Evolutionary conservation across 2,888 invertebrate genomes (phyloP).

Genomic region (Glomeris marginata): DNA sequence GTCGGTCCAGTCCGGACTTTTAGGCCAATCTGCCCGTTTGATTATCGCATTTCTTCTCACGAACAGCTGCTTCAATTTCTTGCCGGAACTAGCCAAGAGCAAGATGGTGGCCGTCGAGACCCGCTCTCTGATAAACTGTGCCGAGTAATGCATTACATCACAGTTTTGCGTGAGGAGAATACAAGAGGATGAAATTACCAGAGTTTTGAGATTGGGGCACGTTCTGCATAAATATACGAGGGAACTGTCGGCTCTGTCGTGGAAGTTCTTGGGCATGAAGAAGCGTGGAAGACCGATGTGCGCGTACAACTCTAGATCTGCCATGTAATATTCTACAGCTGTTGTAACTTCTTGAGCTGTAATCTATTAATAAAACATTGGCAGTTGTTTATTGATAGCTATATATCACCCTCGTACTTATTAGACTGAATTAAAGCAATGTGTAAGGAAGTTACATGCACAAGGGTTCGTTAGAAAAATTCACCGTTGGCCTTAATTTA

Average conservation of each 20-base stretch:
- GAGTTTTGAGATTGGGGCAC: conserved; percentile 48
- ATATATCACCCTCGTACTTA: too few species aligned
- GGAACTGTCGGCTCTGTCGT: conserved; percentile 51
- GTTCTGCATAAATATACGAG: conserved; percentile 48
- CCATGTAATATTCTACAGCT: conserved; percentile 44
- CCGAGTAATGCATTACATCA: not conserved
- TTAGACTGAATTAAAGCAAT: too few species aligned
- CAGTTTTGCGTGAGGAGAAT: not conserved
- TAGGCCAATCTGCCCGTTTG: conserved; percentile 45
- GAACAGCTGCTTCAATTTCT: conserved; percentile 43
- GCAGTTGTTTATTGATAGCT: too few species aligned
- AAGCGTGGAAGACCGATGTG: conserved; percentile 51
- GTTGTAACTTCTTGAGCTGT: conserved; percentile 38
- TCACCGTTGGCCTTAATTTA: too few species aligned
- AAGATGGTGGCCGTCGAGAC: conserved; percentile 62
- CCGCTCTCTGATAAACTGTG: conserved; percentile 52
- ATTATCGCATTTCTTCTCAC: conserved; percentile 57
- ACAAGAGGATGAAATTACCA: conserved; percentile 35
- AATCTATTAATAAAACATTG: conserved; percentile 27
- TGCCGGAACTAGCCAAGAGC: conserved; percentile 48
- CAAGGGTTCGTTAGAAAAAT: too few species aligned
- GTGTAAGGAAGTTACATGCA: too few species aligned
- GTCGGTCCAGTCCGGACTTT: conserved; percentile 46
- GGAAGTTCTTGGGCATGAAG: conserved; percentile 48
- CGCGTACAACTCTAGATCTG: conserved; percentile 48